Percentiles rank a stretch among this genome's conserved stretches.
Evolutionary conservation across 2,888 invertebrate genomes (phyloP).

Genomic region (Protonemura montana): DNA sequence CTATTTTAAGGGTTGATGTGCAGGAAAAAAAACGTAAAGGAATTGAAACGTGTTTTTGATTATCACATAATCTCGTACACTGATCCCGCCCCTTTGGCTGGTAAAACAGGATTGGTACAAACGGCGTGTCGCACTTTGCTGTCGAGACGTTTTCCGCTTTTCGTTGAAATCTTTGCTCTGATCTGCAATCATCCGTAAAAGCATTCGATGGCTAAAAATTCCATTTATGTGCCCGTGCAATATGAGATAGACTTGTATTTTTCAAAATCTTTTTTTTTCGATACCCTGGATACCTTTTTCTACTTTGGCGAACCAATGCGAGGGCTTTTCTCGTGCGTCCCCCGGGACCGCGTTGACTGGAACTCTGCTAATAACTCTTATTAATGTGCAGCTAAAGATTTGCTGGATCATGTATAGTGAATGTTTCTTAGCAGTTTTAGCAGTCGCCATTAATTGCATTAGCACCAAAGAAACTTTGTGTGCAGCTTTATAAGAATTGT

Average conservation of each 20-base stretch:
- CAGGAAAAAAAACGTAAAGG: background rate
- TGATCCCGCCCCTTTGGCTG: background rate
- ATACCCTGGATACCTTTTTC: background rate
- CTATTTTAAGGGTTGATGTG: background rate
- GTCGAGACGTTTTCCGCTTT: background rate
- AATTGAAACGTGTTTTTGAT: background rate
- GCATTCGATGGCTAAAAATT: background rate
- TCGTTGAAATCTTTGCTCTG: background rate
- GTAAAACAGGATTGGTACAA: background rate
- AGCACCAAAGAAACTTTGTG: constrained; percentile 33
- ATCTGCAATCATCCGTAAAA: background rate
- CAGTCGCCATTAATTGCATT: constrained; percentile 37
- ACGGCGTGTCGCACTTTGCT: background rate
- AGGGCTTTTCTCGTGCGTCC: background rate
- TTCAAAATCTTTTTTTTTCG: background rate
- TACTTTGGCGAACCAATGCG: background rate
- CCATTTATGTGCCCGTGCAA: too few relatives aligned
- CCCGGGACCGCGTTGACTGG: background rate
- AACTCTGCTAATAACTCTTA: constrained; percentile 35
- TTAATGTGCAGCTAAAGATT: constrained; percentile 18
- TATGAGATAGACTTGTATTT: background rate
- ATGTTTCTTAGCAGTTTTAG: constrained; percentile 33
- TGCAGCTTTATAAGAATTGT: constrained; percentile 9
- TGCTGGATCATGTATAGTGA: constrained; percentile 4
- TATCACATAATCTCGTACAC: constrained; percentile 22